Evolutionary conservation across 2,113 vertebrate genomes (phyloP), one percentile per base, ranked within the genome.

Genomic region (Epinephelus cyanopodus): DNA sequence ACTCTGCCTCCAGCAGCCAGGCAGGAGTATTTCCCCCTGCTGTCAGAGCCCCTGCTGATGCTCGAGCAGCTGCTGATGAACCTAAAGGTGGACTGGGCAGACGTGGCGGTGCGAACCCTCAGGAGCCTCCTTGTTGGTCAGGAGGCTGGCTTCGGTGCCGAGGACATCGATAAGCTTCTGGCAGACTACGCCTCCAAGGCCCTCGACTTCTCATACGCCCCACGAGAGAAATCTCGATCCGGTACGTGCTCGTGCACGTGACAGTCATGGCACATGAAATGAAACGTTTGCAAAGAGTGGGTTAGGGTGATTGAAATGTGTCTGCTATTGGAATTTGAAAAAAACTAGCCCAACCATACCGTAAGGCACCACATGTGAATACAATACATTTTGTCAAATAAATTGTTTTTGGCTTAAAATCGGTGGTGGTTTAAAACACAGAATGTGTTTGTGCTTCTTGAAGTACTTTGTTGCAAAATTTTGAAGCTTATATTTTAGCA

Each of bases 11-110:
- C 96, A n/a, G 92, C 88, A 0, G 95, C 96, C 91, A 95, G 95
- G 72, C 95, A 95, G 87, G 96, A 95, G 83, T 99, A 99, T 79
- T 95, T 96, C 89, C 96, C 97, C 27, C 92, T 99, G 71, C 95
- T 97, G 56, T 97, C 97, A 0, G 96, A 95, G 68, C 98, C 98
- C 0, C 87, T 99, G 88, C 96, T 99, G 70, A 96, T 99, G 97
- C 93, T 99, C 52, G 98, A 99, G 77, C 98, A 99, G 93, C 95
- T 99, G 17, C 92, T 99, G 84, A 99, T 99, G 98, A 99, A 99
- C 89, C 96, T 99, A 93, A 98, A 99, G 89, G 98, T 99, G 84
- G 97, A 99, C 58, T 99, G 98, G 98, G 96, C 94, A 5, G 94
- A 96, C 0, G 74, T 95, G 0, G 97, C 96, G 0, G 95, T 99